Base-by-base conservation (phyloP, 1,140 invertebrate species). In the Drosophila burlai region DNA sequence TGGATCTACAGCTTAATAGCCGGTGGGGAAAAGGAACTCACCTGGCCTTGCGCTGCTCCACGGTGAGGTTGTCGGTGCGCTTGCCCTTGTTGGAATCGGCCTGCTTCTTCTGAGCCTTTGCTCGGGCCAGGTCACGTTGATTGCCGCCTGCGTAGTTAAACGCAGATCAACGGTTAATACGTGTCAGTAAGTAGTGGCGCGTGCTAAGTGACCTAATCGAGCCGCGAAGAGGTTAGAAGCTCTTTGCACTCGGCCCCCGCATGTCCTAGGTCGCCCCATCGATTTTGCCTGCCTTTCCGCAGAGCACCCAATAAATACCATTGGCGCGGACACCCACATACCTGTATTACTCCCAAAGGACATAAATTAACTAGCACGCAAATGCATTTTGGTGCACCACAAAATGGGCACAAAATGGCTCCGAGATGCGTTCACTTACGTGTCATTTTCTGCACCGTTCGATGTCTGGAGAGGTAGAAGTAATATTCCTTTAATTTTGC, bases 51-150 rank as follows among this genome's bases (percentile, higher is more conserved):
- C 97, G 94, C 93, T 97, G 96, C 92, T 96, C 95, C 34, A 97
- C 92, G 26, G 96, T 96, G 92, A 97, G 93, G 96, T 96, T 65
- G 94, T 95, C 78, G 94, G 94, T 93, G 94, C 96, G 57, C 94
- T 94, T 83, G 91, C 94, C 95, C 93, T 96, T 97, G 52, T 93
- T 93, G 54, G 91, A 63, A 86, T 97, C 97, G 69, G 95, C 94
- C 82, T 95, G 95, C 91, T 97, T 97, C 92, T 97, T 97, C 86
- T 95, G 95, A 92, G 96, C 96, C 93, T 97, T 98, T 72, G 95
- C 95, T 61, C 97, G 94, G 68, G 97, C 97, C 83, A 97, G 94
- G 93, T 98, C 97, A 92, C 97, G 94, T 93, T 98, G 97, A 93
- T 98, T 98, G 81, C 97, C 97, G 77, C 96, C 95, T 96, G 82